Evolutionary conservation across 2,797 vertebrate species (phyloP).

Genomic region (Darevskia nairensis): DNA sequence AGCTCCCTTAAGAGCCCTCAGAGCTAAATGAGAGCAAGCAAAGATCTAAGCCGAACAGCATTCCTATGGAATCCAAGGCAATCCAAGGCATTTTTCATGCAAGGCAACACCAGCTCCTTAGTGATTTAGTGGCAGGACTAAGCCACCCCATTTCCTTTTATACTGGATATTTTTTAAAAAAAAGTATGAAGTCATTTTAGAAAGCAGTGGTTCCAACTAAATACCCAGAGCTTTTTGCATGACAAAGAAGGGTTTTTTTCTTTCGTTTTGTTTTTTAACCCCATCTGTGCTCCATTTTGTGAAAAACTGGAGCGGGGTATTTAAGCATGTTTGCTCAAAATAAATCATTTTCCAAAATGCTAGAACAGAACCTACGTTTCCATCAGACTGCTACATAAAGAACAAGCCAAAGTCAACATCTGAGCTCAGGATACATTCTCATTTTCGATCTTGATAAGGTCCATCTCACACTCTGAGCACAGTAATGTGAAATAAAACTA

Average conservation of each 20-base stretch:
- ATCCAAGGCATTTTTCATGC: slow-evolving; percentile 14
- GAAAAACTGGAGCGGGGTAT: not conserved
- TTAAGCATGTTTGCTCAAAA: not conserved
- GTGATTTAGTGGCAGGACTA: not conserved
- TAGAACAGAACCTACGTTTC: not conserved
- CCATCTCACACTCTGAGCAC: not conserved
- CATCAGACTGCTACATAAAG: not conserved
- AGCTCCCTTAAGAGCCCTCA: slow-evolving; percentile 61
- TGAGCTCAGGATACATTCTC: too few species aligned
- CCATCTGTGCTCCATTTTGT: not conserved
- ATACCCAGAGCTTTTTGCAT: not conserved
- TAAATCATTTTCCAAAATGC: not conserved
- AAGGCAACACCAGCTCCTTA: not conserved
- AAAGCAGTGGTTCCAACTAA: not conserved
- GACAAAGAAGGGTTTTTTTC: not conserved
- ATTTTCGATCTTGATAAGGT: not conserved
- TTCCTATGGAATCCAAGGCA: slow-evolving; percentile 43
- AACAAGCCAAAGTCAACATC: not conserved
- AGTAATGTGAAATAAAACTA: not conserved
- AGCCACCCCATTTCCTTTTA: not conserved
- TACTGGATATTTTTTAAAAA: not conserved
- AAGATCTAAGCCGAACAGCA: slow-evolving; percentile 52
- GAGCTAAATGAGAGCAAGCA: slow-evolving; percentile 49
- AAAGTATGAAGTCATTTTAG: slow-evolving; percentile 7
- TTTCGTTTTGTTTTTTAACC: too few species aligned